These are phyloP conservation scores for Homarus gammarus DNA, from an alignment of 2,888 invertebrate species.

Conservation along the genomic window DNA sequence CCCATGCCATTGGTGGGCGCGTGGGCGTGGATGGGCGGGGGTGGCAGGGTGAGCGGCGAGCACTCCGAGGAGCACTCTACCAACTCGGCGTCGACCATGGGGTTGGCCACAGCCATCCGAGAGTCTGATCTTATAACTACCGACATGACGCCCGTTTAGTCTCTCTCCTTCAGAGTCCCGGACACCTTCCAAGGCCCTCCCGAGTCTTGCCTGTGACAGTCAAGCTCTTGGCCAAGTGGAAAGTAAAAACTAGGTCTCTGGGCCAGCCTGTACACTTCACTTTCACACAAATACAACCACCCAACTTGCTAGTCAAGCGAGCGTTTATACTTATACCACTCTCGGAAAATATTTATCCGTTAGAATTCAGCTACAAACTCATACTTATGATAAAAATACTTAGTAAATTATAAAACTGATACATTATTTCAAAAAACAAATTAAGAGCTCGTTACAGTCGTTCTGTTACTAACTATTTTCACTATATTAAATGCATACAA, in stretches of 20 bases:
- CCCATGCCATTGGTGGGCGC: slow-evolving; percentile 41
- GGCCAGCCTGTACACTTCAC: slow-evolving; percentile 74
- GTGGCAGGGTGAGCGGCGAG: slow-evolving; percentile 49
- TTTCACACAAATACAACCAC: slow-evolving; percentile 74
- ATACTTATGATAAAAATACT: not conserved
- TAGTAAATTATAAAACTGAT: not conserved
- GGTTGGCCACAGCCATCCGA: slow-evolving; percentile 38
- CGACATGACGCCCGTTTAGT: slow-evolving; percentile 52
- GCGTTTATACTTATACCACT: slow-evolving; percentile 29
- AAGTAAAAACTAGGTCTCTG: slow-evolving; percentile 74
- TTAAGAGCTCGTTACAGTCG: not conserved
- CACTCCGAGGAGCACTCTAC: slow-evolving; percentile 35
- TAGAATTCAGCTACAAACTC: not conserved
- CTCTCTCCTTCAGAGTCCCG: slow-evolving; percentile 52
- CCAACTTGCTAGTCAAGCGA: slow-evolving; percentile 55
- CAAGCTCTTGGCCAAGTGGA: slow-evolving; percentile 69
- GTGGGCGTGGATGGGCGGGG: slow-evolving; percentile 51
- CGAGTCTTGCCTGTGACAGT: slow-evolving; percentile 65
- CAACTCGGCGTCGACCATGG: slow-evolving; percentile 56
- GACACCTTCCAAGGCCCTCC: slow-evolving; percentile 66
- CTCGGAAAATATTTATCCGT: not conserved
- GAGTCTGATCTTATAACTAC: slow-evolving; percentile 43
- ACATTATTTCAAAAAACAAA: not conserved
- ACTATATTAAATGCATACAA: slow-evolving; percentile 53
- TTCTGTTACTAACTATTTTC: slow-evolving; percentile 25